These are phyloP conservation scores for Trachops cirrhosus DNA, from an alignment of 2,797 vertebrate species.

Conservation along the genomic window DNA sequence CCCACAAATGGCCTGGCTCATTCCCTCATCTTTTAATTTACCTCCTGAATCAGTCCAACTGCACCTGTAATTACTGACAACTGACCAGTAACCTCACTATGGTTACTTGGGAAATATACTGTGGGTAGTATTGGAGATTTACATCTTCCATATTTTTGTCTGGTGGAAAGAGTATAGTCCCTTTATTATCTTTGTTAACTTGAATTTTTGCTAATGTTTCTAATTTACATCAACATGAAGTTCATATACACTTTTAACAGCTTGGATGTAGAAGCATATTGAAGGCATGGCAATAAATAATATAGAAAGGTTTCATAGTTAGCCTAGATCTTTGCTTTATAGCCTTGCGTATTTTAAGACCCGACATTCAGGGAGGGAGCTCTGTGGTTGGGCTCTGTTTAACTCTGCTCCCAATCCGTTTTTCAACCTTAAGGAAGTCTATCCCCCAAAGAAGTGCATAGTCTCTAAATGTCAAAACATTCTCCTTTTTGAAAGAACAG, in stretches of 20 bases:
- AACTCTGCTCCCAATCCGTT: slow-evolving; percentile 46
- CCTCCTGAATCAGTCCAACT: not conserved
- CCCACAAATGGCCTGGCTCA: not conserved
- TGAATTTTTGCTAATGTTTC: not conserved
- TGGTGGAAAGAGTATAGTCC: not conserved
- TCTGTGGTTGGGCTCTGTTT: not conserved
- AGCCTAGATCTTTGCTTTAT: not conserved
- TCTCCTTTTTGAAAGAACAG: slow-evolving; percentile 61
- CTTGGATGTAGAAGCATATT: not conserved
- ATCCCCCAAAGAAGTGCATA: slow-evolving; percentile 48
- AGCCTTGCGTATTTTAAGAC: not conserved
- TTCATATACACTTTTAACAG: not conserved
- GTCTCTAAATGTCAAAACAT: slow-evolving; percentile 71
- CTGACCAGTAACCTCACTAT: not conserved
- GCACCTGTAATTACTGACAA: not conserved
- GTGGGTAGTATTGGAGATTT: not conserved
- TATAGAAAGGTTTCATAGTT: not conserved
- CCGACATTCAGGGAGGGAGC: not conserved
- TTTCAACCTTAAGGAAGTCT: slow-evolving; percentile 50
- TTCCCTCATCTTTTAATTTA: not conserved
- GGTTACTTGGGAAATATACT: not conserved
- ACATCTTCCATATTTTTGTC: not conserved
- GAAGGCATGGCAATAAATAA: not conserved
- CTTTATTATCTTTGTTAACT: not conserved
- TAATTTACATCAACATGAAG: not conserved